A percentile compares a stretch with the other conserved stretches of the same genome.
Evolutionary conservation across 2,797 vertebrate genomes (phyloP).

Genomic region (Falco concolor): DNA sequence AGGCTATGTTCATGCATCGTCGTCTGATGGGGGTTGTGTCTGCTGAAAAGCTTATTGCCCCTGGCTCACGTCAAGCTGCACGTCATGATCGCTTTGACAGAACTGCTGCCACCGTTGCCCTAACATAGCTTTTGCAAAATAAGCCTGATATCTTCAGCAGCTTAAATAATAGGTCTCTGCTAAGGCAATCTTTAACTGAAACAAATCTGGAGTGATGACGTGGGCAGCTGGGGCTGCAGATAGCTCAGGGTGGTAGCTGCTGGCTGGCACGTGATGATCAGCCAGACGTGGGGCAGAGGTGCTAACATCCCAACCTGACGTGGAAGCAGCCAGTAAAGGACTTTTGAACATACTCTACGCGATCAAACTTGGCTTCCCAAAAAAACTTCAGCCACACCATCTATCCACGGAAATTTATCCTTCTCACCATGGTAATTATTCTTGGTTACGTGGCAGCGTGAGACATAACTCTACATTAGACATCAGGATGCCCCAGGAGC

Average conservation of each 20-base stretch:
- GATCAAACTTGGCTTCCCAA: background rate
- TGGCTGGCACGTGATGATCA: background rate
- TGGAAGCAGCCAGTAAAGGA: background rate
- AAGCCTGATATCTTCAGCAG: background rate
- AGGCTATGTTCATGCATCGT: background rate
- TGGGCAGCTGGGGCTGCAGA: background rate
- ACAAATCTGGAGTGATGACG: background rate
- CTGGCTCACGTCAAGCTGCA: background rate
- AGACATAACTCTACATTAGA: background rate
- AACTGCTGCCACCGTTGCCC: background rate
- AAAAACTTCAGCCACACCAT: background rate
- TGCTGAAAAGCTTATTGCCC: constrained; percentile 6
- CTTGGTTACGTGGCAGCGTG: background rate
- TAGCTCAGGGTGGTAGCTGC: background rate
- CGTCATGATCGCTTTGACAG: background rate
- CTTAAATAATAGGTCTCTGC: background rate
- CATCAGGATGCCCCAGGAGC: background rate
- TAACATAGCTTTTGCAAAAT: background rate
- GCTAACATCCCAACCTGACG: background rate
- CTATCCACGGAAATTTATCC: background rate
- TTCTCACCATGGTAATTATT: background rate
- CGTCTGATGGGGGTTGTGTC: background rate
- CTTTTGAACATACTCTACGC: background rate
- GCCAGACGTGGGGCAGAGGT: background rate
- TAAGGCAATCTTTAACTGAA: background rate